These are phyloP conservation scores for Glaucomys volans DNA, from an alignment of 2,113 vertebrate species.

Conservation along the genomic window DNA sequence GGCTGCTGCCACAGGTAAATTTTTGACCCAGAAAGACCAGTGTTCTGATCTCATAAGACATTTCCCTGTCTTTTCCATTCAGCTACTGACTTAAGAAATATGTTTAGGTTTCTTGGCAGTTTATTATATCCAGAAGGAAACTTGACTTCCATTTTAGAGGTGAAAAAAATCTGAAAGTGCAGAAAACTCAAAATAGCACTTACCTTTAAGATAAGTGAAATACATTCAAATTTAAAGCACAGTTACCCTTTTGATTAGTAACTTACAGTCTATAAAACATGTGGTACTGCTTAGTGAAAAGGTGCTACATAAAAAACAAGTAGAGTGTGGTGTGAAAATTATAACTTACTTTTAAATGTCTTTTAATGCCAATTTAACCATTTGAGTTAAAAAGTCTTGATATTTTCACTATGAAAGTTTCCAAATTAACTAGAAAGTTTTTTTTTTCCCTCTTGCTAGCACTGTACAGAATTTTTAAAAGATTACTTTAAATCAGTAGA, in stretches of 20 bases:
- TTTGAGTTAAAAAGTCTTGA: conserved; percentile 52
- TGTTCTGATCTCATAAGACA: conserved; percentile 35
- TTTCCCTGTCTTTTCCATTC: neutral
- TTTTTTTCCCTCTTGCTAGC: neutral
- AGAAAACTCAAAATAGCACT: conserved; percentile 79
- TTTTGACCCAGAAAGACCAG: conserved; percentile 40
- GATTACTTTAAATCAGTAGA: neutral
- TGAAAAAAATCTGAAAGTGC: conserved; percentile 80
- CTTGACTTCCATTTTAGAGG: conserved; percentile 74
- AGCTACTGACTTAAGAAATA: conserved; percentile 61
- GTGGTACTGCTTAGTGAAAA: conserved; percentile 61
- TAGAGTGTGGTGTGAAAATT: conserved; percentile 63
- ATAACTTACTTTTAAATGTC: conserved; percentile 73
- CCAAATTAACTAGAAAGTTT: neutral
- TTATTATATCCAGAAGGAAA: conserved; percentile 75
- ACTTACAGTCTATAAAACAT: conserved; percentile 72
- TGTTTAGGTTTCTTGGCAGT: conserved; percentile 70
- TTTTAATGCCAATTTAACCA: conserved; percentile 80
- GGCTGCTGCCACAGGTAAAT: neutral
- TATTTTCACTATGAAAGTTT: conserved; percentile 59
- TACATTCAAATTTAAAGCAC: conserved; percentile 78
- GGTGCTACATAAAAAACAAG: conserved; percentile 44
- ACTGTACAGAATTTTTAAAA: neutral
- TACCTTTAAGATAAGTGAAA: conserved; percentile 82
- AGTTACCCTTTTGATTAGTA: conserved; percentile 83